Percentiles rank a stretch among this genome's conserved stretches.
Conservation (phyloP, 2,888 invertebrate species). For the Crossocerus cetratus region DNA sequence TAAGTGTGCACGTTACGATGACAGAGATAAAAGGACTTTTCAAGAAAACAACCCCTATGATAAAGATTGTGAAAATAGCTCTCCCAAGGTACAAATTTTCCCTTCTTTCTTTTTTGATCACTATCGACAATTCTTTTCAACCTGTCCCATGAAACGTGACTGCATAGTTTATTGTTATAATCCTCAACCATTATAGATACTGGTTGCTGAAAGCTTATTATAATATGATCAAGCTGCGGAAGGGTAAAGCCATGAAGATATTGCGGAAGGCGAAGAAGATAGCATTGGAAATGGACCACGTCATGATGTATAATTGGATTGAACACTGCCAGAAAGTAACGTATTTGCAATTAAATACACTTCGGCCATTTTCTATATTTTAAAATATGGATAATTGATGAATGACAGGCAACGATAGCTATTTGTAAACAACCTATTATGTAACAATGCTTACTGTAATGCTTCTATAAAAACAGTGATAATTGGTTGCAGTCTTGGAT, state of each 20-base stretch:
- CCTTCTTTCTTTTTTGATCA: neutral
- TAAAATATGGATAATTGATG: neutral
- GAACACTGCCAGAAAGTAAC: conserved; percentile 79
- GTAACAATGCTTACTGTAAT: neutral
- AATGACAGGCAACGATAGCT: neutral
- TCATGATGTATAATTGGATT: conserved; percentile 78
- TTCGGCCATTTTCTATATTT: neutral
- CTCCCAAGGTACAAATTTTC: conserved; percentile 55
- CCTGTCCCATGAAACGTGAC: too few relatives aligned
- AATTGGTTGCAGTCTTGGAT: conserved; percentile 78
- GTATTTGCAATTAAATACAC: too few relatives aligned
- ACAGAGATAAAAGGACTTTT: conserved; percentile 48
- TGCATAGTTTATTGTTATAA: too few relatives aligned
- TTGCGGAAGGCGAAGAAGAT: conserved; percentile 75
- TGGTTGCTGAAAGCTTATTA: conserved; percentile 79
- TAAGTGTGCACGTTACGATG: conserved; percentile 47
- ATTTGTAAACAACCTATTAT: neutral
- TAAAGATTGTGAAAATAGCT: conserved; percentile 30
- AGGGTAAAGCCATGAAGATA: conserved; percentile 72
- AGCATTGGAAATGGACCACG: conserved; percentile 75
- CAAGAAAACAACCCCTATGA: conserved; percentile 15
- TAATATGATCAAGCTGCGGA: conserved; percentile 77
- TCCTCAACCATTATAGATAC: conserved; percentile 13
- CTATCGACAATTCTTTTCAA: too few relatives aligned
- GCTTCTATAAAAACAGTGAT: neutral